Base-by-base conservation (phyloP, 2,797 vertebrate species). In the Choloepus didactylus region DNA sequence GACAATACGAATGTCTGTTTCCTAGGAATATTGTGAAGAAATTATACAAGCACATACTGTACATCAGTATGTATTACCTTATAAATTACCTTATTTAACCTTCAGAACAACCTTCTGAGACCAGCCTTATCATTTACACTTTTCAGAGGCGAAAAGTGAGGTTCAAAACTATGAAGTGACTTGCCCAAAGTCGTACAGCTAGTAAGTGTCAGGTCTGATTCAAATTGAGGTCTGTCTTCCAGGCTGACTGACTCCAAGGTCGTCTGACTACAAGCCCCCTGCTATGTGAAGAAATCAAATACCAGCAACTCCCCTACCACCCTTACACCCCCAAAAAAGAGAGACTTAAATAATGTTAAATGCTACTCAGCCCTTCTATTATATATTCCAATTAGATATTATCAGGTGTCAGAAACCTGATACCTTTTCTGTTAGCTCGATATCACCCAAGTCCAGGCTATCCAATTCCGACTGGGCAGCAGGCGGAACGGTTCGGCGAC, bases 351-450 rank as follows among this genome's bases (percentile, higher is more conserved):
- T 46, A 8, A 0, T 6, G 23, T 60, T 73, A 89, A 66, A 54
- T 2, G 5, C 2, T 25, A 64, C 27, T 60, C 8, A 59, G 21
- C 2, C n/a, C 56, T 70, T 25, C 41, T 31, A 56, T 66, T 60
- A 29, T 10, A 46, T 9, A 88, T 35, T 67, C 46, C 46, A 49
- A 49, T 49, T 49, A 10, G 46, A 49, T 10, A 49, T 49, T 49
- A 49, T 49, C 69, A 81, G 15, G 89, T 14, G 18, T 91, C 12
- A 21, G 6, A 75, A 56, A 54, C n/a, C 7, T 9, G 1, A 82
- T 98, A 99, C 99, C 99, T 99, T 98, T 96, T 99, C 98, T 69
- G 92, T 97, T 35, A 98, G 94, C 2, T 98, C 97, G 70, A 97
- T 88, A 41, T 98, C 98, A 49, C 97, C 87, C 0, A 98, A 56